phyloP scores from a whole-genome alignment of 2,888 invertebrate species.

The Ernsta delagoae region DNA sequence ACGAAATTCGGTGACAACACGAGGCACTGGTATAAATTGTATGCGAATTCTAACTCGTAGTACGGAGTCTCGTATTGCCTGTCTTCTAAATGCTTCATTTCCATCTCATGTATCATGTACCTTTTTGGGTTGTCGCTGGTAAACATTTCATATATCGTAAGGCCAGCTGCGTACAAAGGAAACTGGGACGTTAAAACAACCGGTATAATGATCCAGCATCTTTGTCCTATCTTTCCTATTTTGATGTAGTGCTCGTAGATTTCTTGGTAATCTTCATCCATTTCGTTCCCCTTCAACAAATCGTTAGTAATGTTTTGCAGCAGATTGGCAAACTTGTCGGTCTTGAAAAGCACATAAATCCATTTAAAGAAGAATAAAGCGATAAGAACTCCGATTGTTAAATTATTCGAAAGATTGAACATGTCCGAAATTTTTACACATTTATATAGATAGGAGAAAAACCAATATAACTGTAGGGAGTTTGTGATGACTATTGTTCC shows the following conservation, averaged over 20 bases:
- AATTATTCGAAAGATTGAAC: conserved; percentile 60
- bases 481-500: conserved; percentile 48
- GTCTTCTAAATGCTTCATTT: conserved; percentile 58
- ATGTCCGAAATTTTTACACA: conserved; percentile 56
- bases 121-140: conserved; percentile 54
- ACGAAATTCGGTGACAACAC: conserved; percentile 58
- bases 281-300: conserved; percentile 56
- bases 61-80: conserved; percentile 65
- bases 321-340: conserved; percentile 53
- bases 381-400: conserved; percentile 57
- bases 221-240: conserved; percentile 56
- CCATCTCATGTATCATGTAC: conserved; percentile 68
- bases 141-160: conserved; percentile 58
- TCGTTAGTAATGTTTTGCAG: conserved; percentile 60
- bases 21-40: conserved; percentile 56
- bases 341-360: conserved; percentile 57
- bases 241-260: conserved; percentile 59
- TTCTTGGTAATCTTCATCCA: conserved; percentile 57
- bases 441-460: conserved; percentile 54
- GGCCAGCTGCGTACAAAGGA: conserved; percentile 58
- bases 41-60: conserved; percentile 63
- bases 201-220: conserved; percentile 61
- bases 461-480: conserved; percentile 60
- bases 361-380: conserved; percentile 65
- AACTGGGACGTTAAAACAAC: conserved; percentile 56